Evolutionary conservation across 2,797 vertebrate genomes (phyloP).

Genomic region (Cyprinodon diabolis): DNA sequence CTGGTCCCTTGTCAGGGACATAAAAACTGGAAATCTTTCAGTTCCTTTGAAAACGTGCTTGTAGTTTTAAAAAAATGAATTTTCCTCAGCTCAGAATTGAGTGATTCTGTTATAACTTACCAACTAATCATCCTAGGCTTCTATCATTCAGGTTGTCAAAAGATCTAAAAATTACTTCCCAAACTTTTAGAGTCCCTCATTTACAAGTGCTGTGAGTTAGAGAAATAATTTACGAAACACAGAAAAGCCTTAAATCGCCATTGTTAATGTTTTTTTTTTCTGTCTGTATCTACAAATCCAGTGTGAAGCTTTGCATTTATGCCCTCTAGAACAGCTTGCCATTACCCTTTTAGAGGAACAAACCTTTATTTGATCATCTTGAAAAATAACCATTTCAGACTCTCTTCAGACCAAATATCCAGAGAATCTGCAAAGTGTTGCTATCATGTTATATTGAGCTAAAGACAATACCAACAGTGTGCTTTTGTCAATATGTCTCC

Average conservation of each 20-base stretch:
- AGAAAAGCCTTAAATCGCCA: background rate
- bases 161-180: background rate
- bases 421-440: slow-evolving; percentile 46
- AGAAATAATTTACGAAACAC: background rate
- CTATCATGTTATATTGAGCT: slow-evolving; percentile 37
- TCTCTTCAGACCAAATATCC: slow-evolving; percentile 14
- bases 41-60: too few relatives aligned
- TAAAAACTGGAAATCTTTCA: too few relatives aligned
- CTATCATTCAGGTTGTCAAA: too few relatives aligned
- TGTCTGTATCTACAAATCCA: background rate
- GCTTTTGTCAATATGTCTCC: slow-evolving; percentile 67
- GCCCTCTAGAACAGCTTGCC: background rate
- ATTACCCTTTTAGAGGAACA: background rate
- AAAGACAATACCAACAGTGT: slow-evolving; percentile 64
- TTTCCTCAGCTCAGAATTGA: background rate
- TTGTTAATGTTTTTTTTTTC: background rate
- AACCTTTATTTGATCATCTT: slow-evolving; percentile 7
- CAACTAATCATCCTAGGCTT: too few relatives aligned
- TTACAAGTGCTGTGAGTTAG: background rate
- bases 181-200: background rate
- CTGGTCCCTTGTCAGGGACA: too few relatives aligned
- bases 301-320: background rate
- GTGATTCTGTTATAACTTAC: background rate
- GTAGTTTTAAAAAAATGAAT: too few relatives aligned
- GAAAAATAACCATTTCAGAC: slow-evolving; percentile 10